Conservation (phyloP, 2,888 invertebrate species). For the Metallyticus violacea region DNA sequence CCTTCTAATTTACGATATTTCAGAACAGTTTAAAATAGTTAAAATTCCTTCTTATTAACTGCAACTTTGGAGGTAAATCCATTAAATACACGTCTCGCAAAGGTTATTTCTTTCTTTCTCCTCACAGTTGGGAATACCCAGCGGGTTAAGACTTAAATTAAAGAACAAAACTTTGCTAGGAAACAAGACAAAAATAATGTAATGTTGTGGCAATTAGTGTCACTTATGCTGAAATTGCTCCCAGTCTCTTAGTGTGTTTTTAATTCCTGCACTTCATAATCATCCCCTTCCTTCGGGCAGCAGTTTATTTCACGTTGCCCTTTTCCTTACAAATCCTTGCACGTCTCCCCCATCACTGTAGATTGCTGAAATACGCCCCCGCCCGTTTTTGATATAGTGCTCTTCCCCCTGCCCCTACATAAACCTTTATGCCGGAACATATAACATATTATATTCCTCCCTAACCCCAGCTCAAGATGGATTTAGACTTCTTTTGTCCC, state of each 20-base stretch:
- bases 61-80: too few species aligned
- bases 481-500: not conserved
- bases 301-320: not conserved
- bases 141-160: not conserved
- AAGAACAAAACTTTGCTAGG: not conserved
- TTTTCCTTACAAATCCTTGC: not conserved
- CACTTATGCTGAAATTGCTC: not conserved
- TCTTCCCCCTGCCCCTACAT: not conserved
- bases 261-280: not conserved
- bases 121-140: too few species aligned
- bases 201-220: not conserved
- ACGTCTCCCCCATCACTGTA: not conserved
- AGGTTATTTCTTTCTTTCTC: too few species aligned
- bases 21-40: too few species aligned
- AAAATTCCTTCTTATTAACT: too few species aligned
- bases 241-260: not conserved
- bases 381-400: not conserved
- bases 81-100: too few species aligned
- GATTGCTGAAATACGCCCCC: not conserved
- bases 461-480: not conserved
- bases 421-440: not conserved
- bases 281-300: not conserved
- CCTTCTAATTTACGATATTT: too few species aligned
- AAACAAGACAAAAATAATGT: not conserved
- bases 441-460: not conserved